Base-by-base conservation (phyloP, 2,797 vertebrate species). In the Pterois miles region DNA sequence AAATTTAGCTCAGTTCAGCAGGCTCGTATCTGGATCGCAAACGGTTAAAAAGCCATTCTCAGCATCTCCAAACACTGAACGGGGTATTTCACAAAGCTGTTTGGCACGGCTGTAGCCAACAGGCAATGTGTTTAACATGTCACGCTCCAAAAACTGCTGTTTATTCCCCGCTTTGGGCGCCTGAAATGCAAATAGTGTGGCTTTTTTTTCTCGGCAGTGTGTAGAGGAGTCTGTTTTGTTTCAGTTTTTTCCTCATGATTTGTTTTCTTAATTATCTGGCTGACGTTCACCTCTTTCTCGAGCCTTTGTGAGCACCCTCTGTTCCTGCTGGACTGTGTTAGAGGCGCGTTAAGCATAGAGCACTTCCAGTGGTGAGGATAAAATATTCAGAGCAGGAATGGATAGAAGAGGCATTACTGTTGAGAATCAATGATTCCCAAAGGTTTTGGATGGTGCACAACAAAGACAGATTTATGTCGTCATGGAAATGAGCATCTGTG, bases 111-210 rank as follows among this genome's bases (percentile, higher is more conserved):
- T 81, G 78, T 79, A 86, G 88, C 92, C 92, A 94, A 88, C 85
- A 91, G 93, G 88, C 92, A 92, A 92, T 91, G 91, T 92, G 90
- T 93, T 94, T 94, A 94, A 92, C 92, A 93, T 81, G 92, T 93
- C 94, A 94, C 87, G 92, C 89, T 94, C 92, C 91, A 93, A 92
- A 94, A 92, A 92, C 83, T 82, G 90, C 90, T 91, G 91, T 93
- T 94, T 91, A 92, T 91, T 90, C 87, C 81, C 82, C 0, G 89
- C 89, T 92, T 86, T 85, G 86, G 89, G 89, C 34, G 79, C 86
- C 83, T 77, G 74, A 80, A 92, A 92, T 92, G 92, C 93, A 92
- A 92, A 93, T 92, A 88, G 78, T 86, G 84, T 69, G 66, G 80
- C 66, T 87, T 65, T 82, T 82, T 80, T 78, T 63, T 80, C 79